A percentile compares a stretch with the other conserved stretches of the same genome.
Evolutionary conservation across 2,113 vertebrate species (phyloP).

Genomic region (Sceloporus undulatus): DNA sequence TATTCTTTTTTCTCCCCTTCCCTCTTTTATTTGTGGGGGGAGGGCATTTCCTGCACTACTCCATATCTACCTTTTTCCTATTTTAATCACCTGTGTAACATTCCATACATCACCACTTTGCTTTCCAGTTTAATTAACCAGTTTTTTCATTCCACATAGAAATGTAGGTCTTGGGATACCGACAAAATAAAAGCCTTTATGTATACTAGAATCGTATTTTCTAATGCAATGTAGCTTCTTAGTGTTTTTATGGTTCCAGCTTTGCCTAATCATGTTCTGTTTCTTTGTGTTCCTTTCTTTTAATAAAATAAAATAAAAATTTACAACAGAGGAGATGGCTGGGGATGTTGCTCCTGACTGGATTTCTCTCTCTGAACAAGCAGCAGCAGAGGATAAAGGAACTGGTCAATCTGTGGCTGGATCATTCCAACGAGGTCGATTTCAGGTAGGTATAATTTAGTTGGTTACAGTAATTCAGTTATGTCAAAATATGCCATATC

Average conservation of each 20-base stretch:
- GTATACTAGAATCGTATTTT: slow-evolving; percentile 17
- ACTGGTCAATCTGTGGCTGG: slow-evolving; percentile 54
- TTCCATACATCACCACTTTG: slow-evolving; percentile 55
- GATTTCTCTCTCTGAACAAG: slow-evolving; percentile 57
- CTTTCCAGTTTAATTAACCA: slow-evolving; percentile 67
- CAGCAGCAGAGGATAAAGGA: slow-evolving; percentile 59
- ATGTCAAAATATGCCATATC: not conserved
- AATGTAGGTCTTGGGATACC: slow-evolving; percentile 54
- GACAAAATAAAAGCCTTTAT: slow-evolving; percentile 21
- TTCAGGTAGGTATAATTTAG: slow-evolving; percentile 69
- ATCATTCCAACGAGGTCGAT: slow-evolving; percentile 75
- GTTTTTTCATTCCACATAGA: slow-evolving; percentile 71
- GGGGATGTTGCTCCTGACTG: slow-evolving; percentile 52
- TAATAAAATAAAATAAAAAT: not conserved
- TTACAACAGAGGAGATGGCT: slow-evolving; percentile 63
- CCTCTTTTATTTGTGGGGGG: slow-evolving; percentile 39
- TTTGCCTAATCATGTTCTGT: not conserved
- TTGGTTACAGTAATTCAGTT: not conserved
- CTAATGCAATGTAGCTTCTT: slow-evolving; percentile 1
- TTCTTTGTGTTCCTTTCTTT: not conserved
- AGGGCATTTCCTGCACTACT: slow-evolving; percentile 21
- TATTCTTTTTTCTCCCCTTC: slow-evolving; percentile 52
- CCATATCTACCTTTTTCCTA: slow-evolving; percentile 25
- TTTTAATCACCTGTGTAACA: slow-evolving; percentile 51
- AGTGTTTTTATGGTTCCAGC: not conserved